These are phyloP conservation scores for Plebejus melissa DNA, from an alignment of 2,888 invertebrate genomes.

Conservation along the genomic window DNA sequence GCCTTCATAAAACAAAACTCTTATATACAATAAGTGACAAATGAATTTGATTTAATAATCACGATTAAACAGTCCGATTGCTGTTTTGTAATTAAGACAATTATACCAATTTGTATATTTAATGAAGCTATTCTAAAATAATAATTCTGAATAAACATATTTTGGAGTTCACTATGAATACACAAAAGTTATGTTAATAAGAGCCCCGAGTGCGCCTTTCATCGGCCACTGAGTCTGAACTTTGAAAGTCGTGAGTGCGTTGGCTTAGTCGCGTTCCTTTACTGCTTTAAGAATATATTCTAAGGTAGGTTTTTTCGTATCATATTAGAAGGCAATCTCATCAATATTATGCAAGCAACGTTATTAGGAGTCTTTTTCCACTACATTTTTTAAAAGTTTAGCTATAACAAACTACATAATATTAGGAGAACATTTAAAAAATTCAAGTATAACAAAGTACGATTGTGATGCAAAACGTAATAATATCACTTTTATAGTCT, in stretches of 20 bases:
- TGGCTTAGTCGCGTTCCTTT: neutral
- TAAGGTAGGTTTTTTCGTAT: neutral
- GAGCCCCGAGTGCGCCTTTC: constrained; percentile 4
- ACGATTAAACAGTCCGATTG: constrained; percentile 23
- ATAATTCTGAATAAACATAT: neutral
- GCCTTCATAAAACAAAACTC: constrained; percentile 19
- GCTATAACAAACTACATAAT: too few species aligned
- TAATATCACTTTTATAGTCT: neutral
- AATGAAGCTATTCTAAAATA: neutral
- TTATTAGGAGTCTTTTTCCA: too few species aligned
- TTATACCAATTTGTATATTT: constrained; percentile 15
- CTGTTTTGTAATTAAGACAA: constrained; percentile 26
- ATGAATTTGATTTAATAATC: constrained; percentile 25
- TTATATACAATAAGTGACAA: constrained; percentile 22
- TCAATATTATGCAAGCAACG: neutral
- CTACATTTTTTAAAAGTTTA: too few species aligned
- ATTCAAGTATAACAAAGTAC: too few species aligned
- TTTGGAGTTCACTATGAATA: neutral
- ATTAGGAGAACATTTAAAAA: too few species aligned
- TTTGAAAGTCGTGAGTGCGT: constrained; percentile 9
- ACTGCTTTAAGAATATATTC: neutral
- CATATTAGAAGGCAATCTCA: neutral
- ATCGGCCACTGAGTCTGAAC: neutral
- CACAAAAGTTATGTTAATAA: constrained; percentile 15
- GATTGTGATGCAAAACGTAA: too few species aligned